Evolutionary conservation across 1,140 invertebrate species (phyloP).

Genomic region (Zaprionus tsacasi): DNA sequence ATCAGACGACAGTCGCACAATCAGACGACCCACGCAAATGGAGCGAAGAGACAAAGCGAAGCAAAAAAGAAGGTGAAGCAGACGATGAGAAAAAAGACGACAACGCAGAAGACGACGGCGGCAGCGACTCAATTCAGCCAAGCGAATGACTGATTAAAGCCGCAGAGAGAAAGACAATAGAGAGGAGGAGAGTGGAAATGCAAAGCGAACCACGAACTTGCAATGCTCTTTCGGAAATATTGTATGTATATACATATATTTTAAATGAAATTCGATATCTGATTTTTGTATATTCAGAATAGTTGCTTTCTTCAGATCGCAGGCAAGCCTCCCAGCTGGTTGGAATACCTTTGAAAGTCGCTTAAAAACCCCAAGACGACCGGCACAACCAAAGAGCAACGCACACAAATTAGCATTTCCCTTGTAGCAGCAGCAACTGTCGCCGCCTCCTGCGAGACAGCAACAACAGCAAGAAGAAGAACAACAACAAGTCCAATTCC

Average conservation of each 20-base stretch:
- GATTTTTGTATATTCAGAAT: background rate
- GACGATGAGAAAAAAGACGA: conserved; percentile 6
- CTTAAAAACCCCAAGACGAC: conserved; percentile 39
- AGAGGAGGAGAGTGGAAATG: background rate
- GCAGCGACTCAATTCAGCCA: conserved; percentile 77
- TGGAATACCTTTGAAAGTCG: conserved; percentile 47
- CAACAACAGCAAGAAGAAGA: conserved; percentile 14
- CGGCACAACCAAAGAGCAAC: conserved; percentile 62
- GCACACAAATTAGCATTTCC: conserved; percentile 81
- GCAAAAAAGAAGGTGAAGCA: conserved; percentile 4
- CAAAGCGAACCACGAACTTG: conserved; percentile 11
- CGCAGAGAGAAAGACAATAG: conserved; percentile 40
- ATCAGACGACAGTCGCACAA: conserved; percentile 41
- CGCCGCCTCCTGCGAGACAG: conserved; percentile 15
- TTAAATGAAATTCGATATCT: background rate
- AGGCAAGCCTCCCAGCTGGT: background rate
- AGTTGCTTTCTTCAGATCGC: background rate
- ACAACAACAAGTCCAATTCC: conserved; percentile 55
- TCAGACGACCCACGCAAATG: conserved; percentile 66
- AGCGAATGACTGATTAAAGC: conserved; percentile 78
- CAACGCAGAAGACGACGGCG: conserved; percentile 35
- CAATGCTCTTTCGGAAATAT: conserved; percentile 17
- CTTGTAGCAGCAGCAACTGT: conserved; percentile 61
- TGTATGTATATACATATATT: background rate
- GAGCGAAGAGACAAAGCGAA: conserved; percentile 24